A percentile compares a stretch with the other conserved stretches of the same genome.
These are phyloP conservation scores for Diadophis punctatus DNA, from an alignment of 2,113 vertebrate genomes.

Conservation along the genomic window DNA sequence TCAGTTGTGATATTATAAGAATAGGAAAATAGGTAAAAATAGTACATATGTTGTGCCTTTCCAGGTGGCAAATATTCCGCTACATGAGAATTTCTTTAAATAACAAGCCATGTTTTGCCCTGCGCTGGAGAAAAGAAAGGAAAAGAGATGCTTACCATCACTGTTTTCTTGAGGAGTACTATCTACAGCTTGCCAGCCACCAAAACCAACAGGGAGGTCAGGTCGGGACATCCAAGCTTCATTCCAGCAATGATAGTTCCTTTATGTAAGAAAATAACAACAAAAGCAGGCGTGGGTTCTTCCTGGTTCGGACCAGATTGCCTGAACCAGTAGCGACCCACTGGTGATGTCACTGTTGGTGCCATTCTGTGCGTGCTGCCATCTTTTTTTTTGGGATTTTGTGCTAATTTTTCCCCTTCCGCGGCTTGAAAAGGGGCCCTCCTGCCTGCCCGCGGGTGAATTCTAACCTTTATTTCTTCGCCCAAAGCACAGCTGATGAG, in stretches of 20 bases:
- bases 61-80: background rate
- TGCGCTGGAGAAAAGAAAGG: background rate
- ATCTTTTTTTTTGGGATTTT: too few relatives aligned
- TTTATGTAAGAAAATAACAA: constrained; percentile 52
- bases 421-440: too few relatives aligned
- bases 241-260: constrained; percentile 99
- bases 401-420: too few relatives aligned
- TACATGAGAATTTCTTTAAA: background rate
- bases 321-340: too few relatives aligned
- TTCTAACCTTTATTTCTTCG: too few relatives aligned
- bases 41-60: background rate
- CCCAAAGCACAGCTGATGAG: too few relatives aligned
- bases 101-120: background rate
- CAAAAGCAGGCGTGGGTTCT: too few relatives aligned
- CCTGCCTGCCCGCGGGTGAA: too few relatives aligned
- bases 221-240: constrained; percentile 94
- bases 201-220: constrained; percentile 89
- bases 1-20: background rate
- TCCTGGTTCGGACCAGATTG: too few relatives aligned
- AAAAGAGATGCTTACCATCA: constrained; percentile 74
- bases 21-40: background rate
- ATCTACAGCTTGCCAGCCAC: constrained; percentile 95
- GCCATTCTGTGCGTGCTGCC: too few relatives aligned
- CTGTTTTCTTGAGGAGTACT: constrained; percentile 96
- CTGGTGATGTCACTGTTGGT: too few relatives aligned